These are phyloP conservation scores for Hyla sarda DNA, from an alignment of 2,113 vertebrate species.

Conservation along the genomic window DNA sequence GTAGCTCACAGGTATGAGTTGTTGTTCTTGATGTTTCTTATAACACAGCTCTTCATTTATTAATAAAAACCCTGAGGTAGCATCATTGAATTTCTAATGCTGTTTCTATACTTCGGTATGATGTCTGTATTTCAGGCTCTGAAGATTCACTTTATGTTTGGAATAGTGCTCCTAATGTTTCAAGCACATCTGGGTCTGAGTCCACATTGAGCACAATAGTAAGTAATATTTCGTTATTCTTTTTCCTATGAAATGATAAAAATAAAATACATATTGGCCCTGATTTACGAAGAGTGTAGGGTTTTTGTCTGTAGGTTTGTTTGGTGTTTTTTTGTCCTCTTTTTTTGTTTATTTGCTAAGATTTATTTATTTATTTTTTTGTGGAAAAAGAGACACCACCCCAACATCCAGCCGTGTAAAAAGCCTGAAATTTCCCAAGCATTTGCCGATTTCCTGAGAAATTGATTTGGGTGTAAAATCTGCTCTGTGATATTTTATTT, in stretches of 20 bases:
- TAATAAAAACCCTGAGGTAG: background rate
- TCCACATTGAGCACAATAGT: conserved; percentile 89
- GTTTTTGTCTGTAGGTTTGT: no score
- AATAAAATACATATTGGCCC: no score
- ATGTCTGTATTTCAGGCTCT: conserved; percentile 70
- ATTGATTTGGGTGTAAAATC: no score
- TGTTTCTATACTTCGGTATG: background rate
- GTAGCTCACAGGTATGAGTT: background rate
- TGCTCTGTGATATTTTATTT: no score
- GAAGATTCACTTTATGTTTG: conserved; percentile 84
- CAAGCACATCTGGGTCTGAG: conserved; percentile 75
- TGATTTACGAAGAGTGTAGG: no score
- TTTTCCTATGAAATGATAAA: background rate
- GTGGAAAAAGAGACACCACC: no score
- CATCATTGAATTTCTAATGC: background rate
- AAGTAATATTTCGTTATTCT: background rate
- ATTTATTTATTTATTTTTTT: no score
- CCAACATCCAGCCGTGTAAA: no score
- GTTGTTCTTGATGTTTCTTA: background rate
- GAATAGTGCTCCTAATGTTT: conserved; percentile 69
- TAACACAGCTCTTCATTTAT: background rate
- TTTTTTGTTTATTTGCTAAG: background rate
- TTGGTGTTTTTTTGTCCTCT: no score
- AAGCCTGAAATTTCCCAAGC: no score
- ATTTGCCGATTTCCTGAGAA: no score